Base-by-base conservation (phyloP, 1,140 invertebrate genomes). In the Metopolophium dirhodum region DNA sequence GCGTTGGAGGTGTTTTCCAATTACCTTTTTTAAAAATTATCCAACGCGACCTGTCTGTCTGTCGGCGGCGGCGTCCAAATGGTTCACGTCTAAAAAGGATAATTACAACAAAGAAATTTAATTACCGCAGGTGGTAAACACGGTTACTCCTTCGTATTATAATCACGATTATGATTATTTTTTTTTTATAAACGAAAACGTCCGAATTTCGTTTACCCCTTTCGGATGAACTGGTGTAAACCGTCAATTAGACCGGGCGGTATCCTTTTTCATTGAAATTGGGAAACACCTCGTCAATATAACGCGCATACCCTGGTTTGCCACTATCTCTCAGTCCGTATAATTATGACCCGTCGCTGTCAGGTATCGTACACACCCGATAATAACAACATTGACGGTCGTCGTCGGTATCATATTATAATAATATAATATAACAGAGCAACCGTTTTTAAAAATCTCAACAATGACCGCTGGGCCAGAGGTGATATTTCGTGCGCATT, bases 51-150 rank as follows among this genome's bases (percentile, higher is more conserved):
- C 61, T 91, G 90, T 91, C 90, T 77, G 90, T 91, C 41, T 26
- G 88, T 88, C 35, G 49, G 49, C 51, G 35, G 51, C 88, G 88
- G 51, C 51, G n/a, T 92, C 68, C 47, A 83, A 83, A 92, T 49
- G 68, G 77, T 51, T 77, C 68, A 51, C 35, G 45, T 51, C 91
- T 82, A 92, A 85, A 77, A 92, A 51, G 47, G 68, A 92, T 92
- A 83, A 92, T 92, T 92, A 92, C 77, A 83, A 92, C 77, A 82
- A 91, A 91, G 61, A 91, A 91, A 91, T 83, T 92, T 92, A 92
- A 92, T 92, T 92, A 92, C 45, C 68, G 68, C 91, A 92, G 91
- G 91, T 92, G 91, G 91, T 82, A 83, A 92, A 92, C 91, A 82
- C 45, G 77, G 91, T 77, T 47, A 91, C 90, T 68, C 49, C 49